Conservation (phyloP, 2,888 invertebrate genomes). For the Schizaphis graminum region DNA sequence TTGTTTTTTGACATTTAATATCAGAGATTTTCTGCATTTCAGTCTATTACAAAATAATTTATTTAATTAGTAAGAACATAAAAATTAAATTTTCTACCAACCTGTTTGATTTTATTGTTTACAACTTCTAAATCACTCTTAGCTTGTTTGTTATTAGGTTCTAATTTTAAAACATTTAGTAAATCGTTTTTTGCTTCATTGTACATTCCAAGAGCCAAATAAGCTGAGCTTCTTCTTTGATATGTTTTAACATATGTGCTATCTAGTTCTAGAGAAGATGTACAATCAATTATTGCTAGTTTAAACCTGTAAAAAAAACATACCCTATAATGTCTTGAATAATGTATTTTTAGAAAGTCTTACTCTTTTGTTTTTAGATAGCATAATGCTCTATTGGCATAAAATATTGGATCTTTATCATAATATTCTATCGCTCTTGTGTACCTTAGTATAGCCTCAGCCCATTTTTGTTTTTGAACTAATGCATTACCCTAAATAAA, state of each 20-base stretch:
- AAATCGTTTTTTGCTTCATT: slow-evolving; percentile 82
- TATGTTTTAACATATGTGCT: slow-evolving; percentile 87
- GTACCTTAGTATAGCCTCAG: slow-evolving; percentile 88
- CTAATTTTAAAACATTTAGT: slow-evolving; percentile 79
- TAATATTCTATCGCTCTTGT: slow-evolving; percentile 88
- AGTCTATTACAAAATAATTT: neutral
- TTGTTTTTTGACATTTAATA: neutral
- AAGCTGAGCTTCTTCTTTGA: slow-evolving; percentile 83
- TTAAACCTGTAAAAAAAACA: slow-evolving; percentile 74
- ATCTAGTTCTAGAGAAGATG: slow-evolving; percentile 83
- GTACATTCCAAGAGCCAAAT: slow-evolving; percentile 80
- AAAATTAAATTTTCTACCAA: neutral
- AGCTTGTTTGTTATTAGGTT: slow-evolving; percentile 83
- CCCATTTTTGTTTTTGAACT: slow-evolving; percentile 85
- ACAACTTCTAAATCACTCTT: slow-evolving; percentile 73
- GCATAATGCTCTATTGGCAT: slow-evolving; percentile 90
- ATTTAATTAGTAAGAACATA: neutral
- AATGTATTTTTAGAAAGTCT: slow-evolving; percentile 69
- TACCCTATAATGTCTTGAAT: neutral
- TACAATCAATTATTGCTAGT: slow-evolving; percentile 85
- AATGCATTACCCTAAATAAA: slow-evolving; percentile 81
- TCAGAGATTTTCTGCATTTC: neutral
- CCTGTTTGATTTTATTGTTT: slow-evolving; percentile 33
- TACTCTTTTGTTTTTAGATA: slow-evolving; percentile 85
- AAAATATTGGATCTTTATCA: slow-evolving; percentile 83